Evolutionary conservation across 2,113 vertebrate species (phyloP), one percentile per base, ranked within the genome.

Genomic region (Atlantisia rogersi): DNA sequence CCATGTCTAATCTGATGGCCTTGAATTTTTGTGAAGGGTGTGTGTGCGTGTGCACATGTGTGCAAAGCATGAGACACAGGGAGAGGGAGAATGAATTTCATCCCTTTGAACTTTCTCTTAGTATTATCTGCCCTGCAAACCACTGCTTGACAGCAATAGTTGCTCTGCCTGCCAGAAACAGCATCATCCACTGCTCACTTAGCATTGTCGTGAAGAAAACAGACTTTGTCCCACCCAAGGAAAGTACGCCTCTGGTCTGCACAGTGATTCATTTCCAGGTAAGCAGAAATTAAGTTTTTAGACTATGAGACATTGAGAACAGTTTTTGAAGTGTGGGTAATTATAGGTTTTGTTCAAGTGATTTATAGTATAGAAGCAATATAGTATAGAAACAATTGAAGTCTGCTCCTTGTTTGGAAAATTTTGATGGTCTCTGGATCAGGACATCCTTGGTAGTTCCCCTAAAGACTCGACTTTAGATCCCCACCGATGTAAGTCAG

Each of bases 221-320:
- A 80, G 69, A 65, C 37, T 87, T 53, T 28, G 37, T 91, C 37
- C 58, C 3, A 1, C 55, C 81, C 6, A 7, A 86, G 70, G 21
- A 82, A 70, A 94, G 58, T 25, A 78, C 2, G 19, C 16, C 40
- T 80, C 3, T 11, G 37, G 17, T 95, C 84, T 91, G 59, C 74
- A 39, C 52, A 80, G 75, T 90, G 88, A 90, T 77, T 90, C 67
- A 82, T 88, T 96, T 91, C 52, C 42, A 95, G 82, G 64, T 96
- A 94, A 93, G 32, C 22, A 24, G 37, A 96, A 91, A 88, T 5
- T 28, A 78, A 74, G 46, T 58, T 85, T 91, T 85, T 65, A 91
- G 63, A 80, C 75, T 46, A 52, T 69, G 59, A 91, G 55, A 59
- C 59, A 82, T 37, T 65, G 0, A 0, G 31, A 91, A 82, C 32